These are phyloP conservation scores for Sphaeramia orbicularis DNA, from an alignment of 2,797 vertebrate genomes.

Conservation along the genomic window DNA sequence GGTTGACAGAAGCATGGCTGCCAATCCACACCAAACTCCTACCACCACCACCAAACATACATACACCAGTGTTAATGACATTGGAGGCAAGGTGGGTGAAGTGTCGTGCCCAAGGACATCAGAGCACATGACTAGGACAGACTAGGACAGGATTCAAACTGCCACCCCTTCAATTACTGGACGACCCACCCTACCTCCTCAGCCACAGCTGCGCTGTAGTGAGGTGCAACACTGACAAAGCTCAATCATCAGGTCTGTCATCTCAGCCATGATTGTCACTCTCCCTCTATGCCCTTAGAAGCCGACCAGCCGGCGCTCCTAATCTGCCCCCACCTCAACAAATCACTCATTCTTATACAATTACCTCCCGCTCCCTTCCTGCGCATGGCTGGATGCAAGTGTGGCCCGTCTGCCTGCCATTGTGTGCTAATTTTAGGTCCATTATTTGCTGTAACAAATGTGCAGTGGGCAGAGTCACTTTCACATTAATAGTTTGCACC, in stretches of 20 bases:
- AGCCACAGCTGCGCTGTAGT: slow-evolving; percentile 7
- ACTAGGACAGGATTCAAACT: too few relatives aligned
- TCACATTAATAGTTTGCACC: slow-evolving; percentile 88
- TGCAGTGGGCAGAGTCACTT: slow-evolving; percentile 88
- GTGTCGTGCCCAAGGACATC: too few relatives aligned
- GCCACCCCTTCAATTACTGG: neutral
- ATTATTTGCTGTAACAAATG: slow-evolving; percentile 89
- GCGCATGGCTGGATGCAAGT: slow-evolving; percentile 83
- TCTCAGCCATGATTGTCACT: slow-evolving; percentile 35
- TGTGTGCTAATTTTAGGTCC: slow-evolving; percentile 97
- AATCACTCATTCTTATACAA: slow-evolving; percentile 89
- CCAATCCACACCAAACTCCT: too few relatives aligned
- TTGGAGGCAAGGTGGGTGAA: too few relatives aligned
- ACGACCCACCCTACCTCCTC: too few relatives aligned
- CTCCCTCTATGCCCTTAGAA: slow-evolving; percentile 49
- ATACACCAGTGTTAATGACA: too few relatives aligned
- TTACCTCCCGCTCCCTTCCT: slow-evolving; percentile 87
- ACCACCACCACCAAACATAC: too few relatives aligned
- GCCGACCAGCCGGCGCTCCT: slow-evolving; percentile 71
- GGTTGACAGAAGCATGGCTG: too few relatives aligned
- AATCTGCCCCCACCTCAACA: slow-evolving; percentile 74
- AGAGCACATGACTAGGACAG: too few relatives aligned
- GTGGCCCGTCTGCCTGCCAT: slow-evolving; percentile 89
- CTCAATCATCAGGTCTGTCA: slow-evolving; percentile 20
- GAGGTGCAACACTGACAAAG: slow-evolving; percentile 28